Conservation (phyloP, 2,888 invertebrate genomes). For the Pristionchus arcanus region DNA sequence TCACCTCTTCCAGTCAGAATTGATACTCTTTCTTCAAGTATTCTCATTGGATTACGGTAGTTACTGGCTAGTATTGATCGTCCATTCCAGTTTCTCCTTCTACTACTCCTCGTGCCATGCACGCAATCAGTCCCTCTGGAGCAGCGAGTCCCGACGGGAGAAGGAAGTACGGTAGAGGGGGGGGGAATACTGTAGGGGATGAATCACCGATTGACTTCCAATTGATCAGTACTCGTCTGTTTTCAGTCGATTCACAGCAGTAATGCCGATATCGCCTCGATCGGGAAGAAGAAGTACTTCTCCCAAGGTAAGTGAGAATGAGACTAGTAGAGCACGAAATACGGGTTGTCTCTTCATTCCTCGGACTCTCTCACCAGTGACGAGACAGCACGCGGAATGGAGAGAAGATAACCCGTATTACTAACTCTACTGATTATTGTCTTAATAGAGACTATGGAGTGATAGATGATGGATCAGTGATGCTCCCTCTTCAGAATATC, state of each 20-base stretch:
- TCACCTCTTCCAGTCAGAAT: conserved; percentile 2
- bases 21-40: not conserved
- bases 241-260: conserved; percentile 42
- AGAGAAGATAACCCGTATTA: too few species aligned
- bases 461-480: not conserved
- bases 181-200: not conserved
- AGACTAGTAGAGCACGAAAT: too few species aligned
- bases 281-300: conserved; percentile 36
- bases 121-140: conserved; percentile 26
- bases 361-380: too few species aligned
- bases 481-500: not conserved
- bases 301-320: not conserved
- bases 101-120: conserved; percentile 24
- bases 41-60: too few species aligned
- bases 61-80: not conserved
- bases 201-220: not conserved
- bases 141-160: conserved; percentile 39
- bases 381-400: too few species aligned
- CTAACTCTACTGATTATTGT: too few species aligned
- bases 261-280: conserved; percentile 26
- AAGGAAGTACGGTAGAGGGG: conserved; percentile 3
- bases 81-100: not conserved
- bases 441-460: too few species aligned
- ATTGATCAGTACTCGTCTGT: not conserved
- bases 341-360: too few species aligned